phyloP scores from a whole-genome alignment of 2,113 vertebrate genomes.

The Atlantisia rogersi region DNA sequence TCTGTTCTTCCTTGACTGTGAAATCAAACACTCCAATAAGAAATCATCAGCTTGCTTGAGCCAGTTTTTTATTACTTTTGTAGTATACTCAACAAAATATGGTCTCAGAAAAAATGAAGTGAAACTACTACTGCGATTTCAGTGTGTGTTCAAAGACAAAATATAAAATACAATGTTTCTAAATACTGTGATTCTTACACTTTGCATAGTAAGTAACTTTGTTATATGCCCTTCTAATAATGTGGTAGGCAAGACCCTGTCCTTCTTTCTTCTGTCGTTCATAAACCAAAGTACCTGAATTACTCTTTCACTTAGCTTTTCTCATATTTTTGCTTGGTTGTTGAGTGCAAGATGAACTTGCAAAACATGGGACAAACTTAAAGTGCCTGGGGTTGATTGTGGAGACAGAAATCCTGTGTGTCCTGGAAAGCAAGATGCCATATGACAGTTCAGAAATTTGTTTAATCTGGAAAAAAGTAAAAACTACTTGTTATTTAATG shows the following conservation, averaged over 20 bases:
- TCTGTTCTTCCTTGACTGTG: not conserved
- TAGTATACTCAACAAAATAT: not conserved
- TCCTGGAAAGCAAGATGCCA: not conserved
- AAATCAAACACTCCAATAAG: not conserved
- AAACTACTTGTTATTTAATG: not conserved
- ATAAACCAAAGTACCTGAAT: not conserved
- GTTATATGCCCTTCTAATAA: not conserved
- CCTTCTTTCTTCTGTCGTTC: not conserved
- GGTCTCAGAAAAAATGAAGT: not conserved
- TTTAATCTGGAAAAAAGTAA: not conserved
- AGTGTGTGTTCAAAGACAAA: not conserved
- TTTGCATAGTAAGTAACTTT: not conserved
- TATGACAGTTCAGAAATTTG: not conserved
- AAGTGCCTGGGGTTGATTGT: not conserved
- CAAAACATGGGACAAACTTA: not conserved
- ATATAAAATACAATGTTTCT: not conserved
- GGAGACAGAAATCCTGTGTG: not conserved
- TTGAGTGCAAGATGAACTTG: not conserved
- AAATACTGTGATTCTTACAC: not conserved
- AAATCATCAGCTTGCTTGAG: not conserved
- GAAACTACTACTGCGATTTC: not conserved
- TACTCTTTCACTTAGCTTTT: not conserved
- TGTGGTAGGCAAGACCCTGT: not conserved
- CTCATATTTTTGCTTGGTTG: not conserved
- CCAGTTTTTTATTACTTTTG: not conserved